A percentile compares a stretch with the other conserved stretches of the same genome.
Evolutionary conservation across 2,888 invertebrate species (phyloP).

Genomic region (Epinotia ramella): DNA sequence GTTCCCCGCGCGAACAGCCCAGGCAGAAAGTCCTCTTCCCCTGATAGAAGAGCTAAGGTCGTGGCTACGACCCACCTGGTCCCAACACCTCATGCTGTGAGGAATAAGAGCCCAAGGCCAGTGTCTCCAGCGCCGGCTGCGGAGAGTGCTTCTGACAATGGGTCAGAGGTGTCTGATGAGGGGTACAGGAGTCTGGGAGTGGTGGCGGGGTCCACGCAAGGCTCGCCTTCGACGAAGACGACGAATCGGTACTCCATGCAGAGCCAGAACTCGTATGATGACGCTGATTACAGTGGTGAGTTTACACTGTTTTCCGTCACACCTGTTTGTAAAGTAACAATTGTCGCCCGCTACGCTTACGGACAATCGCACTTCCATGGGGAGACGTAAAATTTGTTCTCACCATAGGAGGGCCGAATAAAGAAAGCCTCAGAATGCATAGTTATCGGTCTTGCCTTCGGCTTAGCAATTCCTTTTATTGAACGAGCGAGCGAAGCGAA

Average conservation of each 20-base stretch:
- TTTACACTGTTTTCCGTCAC: conserved; percentile 31
- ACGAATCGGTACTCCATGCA: conserved; percentile 88
- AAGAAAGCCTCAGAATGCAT: too few relatives aligned
- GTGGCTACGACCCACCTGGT: conserved; percentile 77
- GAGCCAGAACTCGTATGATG: conserved; percentile 90
- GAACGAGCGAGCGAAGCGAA: too few relatives aligned
- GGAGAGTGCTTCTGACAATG: conserved; percentile 90
- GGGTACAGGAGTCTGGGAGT: conserved; percentile 93
- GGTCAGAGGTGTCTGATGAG: conserved; percentile 94
- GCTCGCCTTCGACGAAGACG: conserved; percentile 80
- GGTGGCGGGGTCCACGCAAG: conserved; percentile 82
- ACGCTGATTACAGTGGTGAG: conserved; percentile 89
- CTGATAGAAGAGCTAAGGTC: conserved; percentile 75
- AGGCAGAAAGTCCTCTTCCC: conserved; percentile 74
- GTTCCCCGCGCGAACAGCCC: conserved; percentile 70
- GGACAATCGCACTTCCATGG: too few relatives aligned
- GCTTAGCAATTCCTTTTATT: too few relatives aligned
- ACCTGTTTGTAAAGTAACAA: too few relatives aligned
- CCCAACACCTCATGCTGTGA: conserved; percentile 77
- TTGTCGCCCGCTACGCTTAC: too few relatives aligned
- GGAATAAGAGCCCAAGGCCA: conserved; percentile 76
- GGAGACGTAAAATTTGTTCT: too few relatives aligned
- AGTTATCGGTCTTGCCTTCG: too few relatives aligned
- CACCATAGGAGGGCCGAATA: too few relatives aligned
- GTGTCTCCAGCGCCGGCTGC: conserved; percentile 85